Conservation (phyloP, 1,140 invertebrate species). For the Sarcophaga bullata region DNA sequence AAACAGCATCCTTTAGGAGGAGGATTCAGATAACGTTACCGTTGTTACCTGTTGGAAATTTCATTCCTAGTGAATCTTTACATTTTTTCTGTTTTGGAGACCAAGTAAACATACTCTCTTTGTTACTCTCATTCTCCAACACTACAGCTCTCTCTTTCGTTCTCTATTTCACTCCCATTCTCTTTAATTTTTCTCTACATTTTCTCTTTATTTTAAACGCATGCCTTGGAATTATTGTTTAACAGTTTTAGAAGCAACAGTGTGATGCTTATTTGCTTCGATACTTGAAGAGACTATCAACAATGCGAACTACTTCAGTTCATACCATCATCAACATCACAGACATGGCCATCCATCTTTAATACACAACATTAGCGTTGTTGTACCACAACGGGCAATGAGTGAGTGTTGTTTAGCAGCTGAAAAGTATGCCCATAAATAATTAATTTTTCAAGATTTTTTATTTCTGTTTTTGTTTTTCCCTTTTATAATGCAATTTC, state of each 20-base stretch:
- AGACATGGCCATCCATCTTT: not conserved
- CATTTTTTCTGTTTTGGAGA: not conserved
- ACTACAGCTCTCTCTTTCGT: not conserved
- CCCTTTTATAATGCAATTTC: too few species aligned
- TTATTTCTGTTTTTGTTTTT: too few species aligned
- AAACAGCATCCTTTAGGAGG: conserved; percentile 36
- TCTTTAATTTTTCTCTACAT: not conserved
- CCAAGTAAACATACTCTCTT: not conserved
- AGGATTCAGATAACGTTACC: not conserved
- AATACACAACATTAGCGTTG: not conserved
- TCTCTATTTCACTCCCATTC: not conserved
- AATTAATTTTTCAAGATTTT: not conserved
- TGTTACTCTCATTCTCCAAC: conserved; percentile 2
- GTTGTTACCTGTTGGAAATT: conserved; percentile 41
- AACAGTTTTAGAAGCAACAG: conserved; percentile 30
- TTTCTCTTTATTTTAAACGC: not conserved
- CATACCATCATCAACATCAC: not conserved
- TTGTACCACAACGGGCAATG: not conserved
- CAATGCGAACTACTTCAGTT: not conserved
- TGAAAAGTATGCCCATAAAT: conserved; percentile 19
- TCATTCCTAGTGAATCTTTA: not conserved
- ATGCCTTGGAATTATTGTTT: conserved; percentile 34
- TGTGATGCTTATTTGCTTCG: not conserved
- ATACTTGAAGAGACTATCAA: not conserved
- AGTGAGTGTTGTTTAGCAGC: not conserved